A percentile compares a stretch with the other conserved stretches of the same genome.
These are phyloP conservation scores for Heteronetta atricapilla DNA, from an alignment of 2,113 vertebrate species.

Conservation along the genomic window DNA sequence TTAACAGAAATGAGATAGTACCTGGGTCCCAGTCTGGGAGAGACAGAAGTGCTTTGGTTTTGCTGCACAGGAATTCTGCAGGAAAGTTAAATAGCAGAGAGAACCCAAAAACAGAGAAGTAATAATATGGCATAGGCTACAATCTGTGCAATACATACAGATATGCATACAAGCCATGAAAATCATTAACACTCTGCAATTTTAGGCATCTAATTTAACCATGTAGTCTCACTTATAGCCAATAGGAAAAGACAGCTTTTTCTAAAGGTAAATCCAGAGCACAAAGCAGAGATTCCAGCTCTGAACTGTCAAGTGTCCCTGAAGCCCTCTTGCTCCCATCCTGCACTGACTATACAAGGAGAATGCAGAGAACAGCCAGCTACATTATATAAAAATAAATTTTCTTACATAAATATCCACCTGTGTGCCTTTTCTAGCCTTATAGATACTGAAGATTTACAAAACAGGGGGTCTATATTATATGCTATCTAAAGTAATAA, in stretches of 20 bases:
- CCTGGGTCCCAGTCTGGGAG: neutral
- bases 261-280: neutral
- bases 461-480: neutral
- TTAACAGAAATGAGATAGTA: constrained; percentile 27
- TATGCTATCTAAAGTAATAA: neutral
- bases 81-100: neutral
- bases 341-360: neutral
- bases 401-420: neutral
- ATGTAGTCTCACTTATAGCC: neutral
- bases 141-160: neutral
- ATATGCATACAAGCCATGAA: neutral
- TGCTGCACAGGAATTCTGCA: neutral
- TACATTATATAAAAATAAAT: neutral
- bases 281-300: neutral
- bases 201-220: neutral
- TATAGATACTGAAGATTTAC: neutral
- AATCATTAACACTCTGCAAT: neutral
- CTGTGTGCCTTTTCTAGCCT: neutral
- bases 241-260: neutral
- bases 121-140: neutral
- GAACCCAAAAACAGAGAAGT: neutral
- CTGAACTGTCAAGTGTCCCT: neutral
- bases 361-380: neutral
- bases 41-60: constrained; percentile 34
- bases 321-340: neutral